Base-by-base conservation (phyloP, 2,888 invertebrate species). In the Dicyrtomina minuta region DNA sequence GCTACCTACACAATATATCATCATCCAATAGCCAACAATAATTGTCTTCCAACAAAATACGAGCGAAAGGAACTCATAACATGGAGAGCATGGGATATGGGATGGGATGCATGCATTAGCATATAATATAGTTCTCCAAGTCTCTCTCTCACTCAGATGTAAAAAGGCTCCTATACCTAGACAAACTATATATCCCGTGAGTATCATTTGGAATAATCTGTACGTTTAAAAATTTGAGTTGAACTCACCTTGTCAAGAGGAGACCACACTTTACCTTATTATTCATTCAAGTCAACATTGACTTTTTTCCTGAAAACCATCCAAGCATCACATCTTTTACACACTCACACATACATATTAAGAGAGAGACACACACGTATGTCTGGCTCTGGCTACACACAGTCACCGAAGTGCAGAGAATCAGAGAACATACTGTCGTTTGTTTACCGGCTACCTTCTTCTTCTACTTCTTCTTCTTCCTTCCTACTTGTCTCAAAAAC, bases 221-320 rank as follows among this genome's bases (percentile, higher is more conserved):
- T 33, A 33, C 8, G 8, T 8, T 3, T 33, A 5, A 5, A 33
- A 33, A 33, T 33, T 33, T 33, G 33, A 33, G 33, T 51, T 55
- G 55, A 55, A 55, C 55, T n/a, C 27, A 26, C 55, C 55, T 55
- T 55, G 55, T 55, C 55, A 55, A 55, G 55, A 55, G 55, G 6
- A 55, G 55, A 55, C 55, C 55, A 55, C 55, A 55, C 55, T 55
- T 55, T 55, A 55, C 55, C 55, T 55, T 55, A 55, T 55, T 55
- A 55, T 55, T 55, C 55, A 55, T 55, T 55, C 55, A 55, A 55
- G 55, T 55, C 55, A 55, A 55, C 55, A 55, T 55, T 55, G 55
- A 55, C 55, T 55, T 55, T 55, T 55, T 55, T 55, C 55, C 22
- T 26, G 55, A 55, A 55, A 55, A 55, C 55, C 55, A 55, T 55